A percentile compares a stretch with the other conserved stretches of the same genome.
These are phyloP conservation scores for Cephus sareptanus DNA, from an alignment of 2,888 invertebrate genomes.

Conservation along the genomic window DNA sequence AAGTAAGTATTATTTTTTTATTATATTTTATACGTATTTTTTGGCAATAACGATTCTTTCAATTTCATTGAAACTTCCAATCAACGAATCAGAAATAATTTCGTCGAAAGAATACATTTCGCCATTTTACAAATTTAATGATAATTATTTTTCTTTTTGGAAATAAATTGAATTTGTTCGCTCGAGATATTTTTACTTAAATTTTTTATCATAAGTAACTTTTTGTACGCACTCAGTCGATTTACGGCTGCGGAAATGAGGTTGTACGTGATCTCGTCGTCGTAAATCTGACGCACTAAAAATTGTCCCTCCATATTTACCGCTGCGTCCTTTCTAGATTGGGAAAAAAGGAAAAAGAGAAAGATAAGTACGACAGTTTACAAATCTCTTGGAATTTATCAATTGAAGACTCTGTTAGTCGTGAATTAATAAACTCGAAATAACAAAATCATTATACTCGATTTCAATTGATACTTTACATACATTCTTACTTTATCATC, in stretches of 20 bases:
- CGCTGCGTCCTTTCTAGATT: conserved; percentile 87
- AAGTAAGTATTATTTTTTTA: too few species aligned
- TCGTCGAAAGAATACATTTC: not conserved
- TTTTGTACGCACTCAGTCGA: conserved; percentile 80
- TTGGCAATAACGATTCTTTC: not conserved
- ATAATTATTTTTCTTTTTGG: not conserved
- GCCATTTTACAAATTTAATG: not conserved
- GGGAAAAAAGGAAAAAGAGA: not conserved
- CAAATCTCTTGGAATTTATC: not conserved
- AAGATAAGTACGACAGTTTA: not conserved
- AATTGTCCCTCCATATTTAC: conserved; percentile 96
- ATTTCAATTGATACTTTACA: not conserved
- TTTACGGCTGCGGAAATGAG: conserved; percentile 92
- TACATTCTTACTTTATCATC: too few species aligned
- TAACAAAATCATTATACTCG: not conserved
- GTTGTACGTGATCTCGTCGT: conserved; percentile 95
- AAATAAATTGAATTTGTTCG: not conserved
- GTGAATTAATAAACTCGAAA: not conserved
- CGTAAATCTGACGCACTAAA: conserved; percentile 93
- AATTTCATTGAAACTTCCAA: not conserved
- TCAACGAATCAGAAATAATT: not conserved
- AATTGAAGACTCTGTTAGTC: not conserved
- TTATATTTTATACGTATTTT: too few species aligned
- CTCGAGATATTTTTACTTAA: not conserved
- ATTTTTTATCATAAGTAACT: not conserved